phyloP scores from a whole-genome alignment of 2,113 vertebrate species.

The Campylomormyrus numenius region DNA sequence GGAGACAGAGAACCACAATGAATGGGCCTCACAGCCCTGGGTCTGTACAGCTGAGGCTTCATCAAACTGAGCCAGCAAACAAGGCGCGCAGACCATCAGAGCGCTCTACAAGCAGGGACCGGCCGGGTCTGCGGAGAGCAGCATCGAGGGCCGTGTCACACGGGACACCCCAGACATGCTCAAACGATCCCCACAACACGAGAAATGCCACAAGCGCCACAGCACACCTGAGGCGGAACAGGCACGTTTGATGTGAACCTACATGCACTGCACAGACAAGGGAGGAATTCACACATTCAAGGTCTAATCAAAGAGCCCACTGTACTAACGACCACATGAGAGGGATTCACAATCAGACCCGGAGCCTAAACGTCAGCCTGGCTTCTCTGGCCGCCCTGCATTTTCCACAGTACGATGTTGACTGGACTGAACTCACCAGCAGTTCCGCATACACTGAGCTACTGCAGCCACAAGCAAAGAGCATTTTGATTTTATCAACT shows the following conservation, averaged over 20 bases:
- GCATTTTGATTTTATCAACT: background rate
- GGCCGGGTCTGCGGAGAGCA: background rate
- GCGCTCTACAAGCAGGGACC: background rate
- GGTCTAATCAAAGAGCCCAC: conserved; percentile 46
- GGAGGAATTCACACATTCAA: conserved; percentile 48
- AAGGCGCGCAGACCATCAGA: background rate
- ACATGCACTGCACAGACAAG: conserved; percentile 43
- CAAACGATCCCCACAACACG: background rate
- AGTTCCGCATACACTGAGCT: background rate
- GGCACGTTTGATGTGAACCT: conserved; percentile 29
- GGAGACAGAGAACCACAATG: background rate
- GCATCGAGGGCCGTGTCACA: background rate
- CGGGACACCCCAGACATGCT: background rate
- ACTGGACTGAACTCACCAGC: too few species aligned
- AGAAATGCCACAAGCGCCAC: background rate
- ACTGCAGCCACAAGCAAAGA: background rate
- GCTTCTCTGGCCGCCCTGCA: background rate
- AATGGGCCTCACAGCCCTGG: background rate
- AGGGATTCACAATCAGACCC: conserved; percentile 25
- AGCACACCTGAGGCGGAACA: background rate
- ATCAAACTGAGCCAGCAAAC: background rate
- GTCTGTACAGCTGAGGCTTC: background rate
- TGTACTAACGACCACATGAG: conserved; percentile 42
- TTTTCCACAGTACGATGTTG: background rate
- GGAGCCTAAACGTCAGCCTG: background rate